Conservation (phyloP, 1,140 invertebrate genomes). For the Leptinotarsa undecemlineata region DNA sequence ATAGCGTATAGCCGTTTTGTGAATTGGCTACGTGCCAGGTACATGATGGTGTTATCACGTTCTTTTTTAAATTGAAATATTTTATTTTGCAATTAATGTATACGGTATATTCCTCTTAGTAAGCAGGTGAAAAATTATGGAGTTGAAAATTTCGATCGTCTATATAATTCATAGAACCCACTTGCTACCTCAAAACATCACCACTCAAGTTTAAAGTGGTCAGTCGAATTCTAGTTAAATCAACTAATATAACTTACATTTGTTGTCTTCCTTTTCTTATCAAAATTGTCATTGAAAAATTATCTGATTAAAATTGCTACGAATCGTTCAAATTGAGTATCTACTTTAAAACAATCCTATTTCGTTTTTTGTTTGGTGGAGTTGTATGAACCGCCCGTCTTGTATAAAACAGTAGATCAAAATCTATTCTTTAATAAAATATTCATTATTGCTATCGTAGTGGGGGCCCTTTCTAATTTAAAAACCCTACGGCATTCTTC, state of each 20-base stretch:
- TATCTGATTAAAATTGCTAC: constrained; percentile 18
- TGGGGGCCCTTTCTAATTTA: constrained; percentile 39
- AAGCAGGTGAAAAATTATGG: too few species aligned
- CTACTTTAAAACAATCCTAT: constrained; percentile 30
- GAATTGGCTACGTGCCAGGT: too few species aligned
- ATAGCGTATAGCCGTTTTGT: too few species aligned
- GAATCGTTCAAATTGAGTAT: constrained; percentile 9
- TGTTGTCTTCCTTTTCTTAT: constrained; percentile 12
- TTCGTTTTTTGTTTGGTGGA: constrained; percentile 32
- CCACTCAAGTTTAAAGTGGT: not conserved
- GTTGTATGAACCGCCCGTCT: constrained; percentile 37
- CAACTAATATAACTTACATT: constrained; percentile 27
- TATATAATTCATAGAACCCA: too few species aligned
- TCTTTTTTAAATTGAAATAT: too few species aligned
- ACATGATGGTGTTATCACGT: too few species aligned
- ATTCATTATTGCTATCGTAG: constrained; percentile 49
- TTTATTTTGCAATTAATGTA: too few species aligned
- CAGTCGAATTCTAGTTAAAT: not conserved
- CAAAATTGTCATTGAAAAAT: constrained; percentile 26
- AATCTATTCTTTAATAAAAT: constrained; percentile 32
- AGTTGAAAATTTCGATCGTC: too few species aligned
- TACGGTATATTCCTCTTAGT: too few species aligned
- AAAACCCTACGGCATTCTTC: not conserved
- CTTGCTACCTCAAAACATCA: too few species aligned
- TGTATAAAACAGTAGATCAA: constrained; percentile 34